Base-by-base conservation (phyloP, 37 sponge, comb jelly and placozoan genomes). In the Geodia barretti region DNA sequence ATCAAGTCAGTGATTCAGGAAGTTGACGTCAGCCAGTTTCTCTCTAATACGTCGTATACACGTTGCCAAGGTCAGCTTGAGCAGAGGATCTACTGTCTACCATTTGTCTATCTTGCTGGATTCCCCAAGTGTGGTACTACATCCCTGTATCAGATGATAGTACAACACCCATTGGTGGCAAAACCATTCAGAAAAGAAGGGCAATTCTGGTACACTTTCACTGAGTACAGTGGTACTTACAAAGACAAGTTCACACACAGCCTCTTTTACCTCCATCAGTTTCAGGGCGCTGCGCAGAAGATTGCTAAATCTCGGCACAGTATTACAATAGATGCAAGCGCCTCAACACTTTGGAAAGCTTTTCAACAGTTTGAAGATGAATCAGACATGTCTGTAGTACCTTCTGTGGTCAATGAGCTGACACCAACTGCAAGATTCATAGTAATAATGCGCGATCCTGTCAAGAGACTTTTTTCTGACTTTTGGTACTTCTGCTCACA, bases 381-480 rank as follows among this genome's bases (percentile, higher is more conserved):
- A 23, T 74, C 41, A 24, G 83, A 82, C 41, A 29, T 41, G 31
- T 82, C 74, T 29, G 9, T 82, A 28, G 64, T 74, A 33, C 83
- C 83, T 1, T 28, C 25, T 23, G 8, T 64, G 17, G 24, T 88
- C 30, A 69, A 31, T 73, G 29, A 83, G 29, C 70, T 77, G 0
- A 14, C 71, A n/a, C 89, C 89, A 25, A 47, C n/a, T 14, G 73
- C 89, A 30, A 88, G 83, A 54, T 38, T 83, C 33, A 63, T 88
- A 9, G 42, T 82, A 7, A 88, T 82, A 11, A 41, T 88, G 66
- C 70, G 89, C 21, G 63, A 88, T 70, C 89, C 89, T 8, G 64
- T 78, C 4, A 72, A 88, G 0, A 60, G 89, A 73, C 59, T 83
- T 34, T 88, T 66, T 61, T 88, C 89, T 23, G 89, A 83, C 76